phyloP scores from a whole-genome alignment of 2,113 vertebrate genomes.

The Anarrhichthys ocellatus region DNA sequence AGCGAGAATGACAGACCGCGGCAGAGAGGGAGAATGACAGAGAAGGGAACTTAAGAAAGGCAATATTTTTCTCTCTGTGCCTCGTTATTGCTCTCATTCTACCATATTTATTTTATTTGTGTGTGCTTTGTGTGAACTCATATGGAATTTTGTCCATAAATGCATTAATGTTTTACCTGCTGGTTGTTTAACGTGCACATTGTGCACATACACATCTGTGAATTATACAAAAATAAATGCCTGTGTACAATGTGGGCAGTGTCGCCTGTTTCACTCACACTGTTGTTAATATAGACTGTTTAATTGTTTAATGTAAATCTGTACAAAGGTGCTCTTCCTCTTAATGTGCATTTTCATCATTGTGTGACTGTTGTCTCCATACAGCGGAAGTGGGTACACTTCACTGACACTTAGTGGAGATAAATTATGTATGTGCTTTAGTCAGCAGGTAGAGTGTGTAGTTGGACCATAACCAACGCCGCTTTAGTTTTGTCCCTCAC shows the following conservation, averaged over 20 bases:
- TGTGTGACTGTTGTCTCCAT: slow-evolving; percentile 44
- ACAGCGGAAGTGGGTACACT: slow-evolving; percentile 50
- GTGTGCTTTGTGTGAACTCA: not conserved
- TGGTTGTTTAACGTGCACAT: slow-evolving; percentile 9
- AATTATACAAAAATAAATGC: not conserved
- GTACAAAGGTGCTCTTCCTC: slow-evolving; percentile 4
- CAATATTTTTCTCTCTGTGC: not conserved
- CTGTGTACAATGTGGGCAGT: not conserved
- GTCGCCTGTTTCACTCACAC: not conserved
- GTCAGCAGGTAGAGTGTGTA: slow-evolving; percentile 61
- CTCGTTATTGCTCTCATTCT: not conserved
- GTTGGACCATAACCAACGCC: slow-evolving; percentile 40
- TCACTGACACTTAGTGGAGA: slow-evolving; percentile 53
- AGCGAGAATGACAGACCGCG: slow-evolving; percentile 44
- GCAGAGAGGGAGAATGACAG: slow-evolving; percentile 26
- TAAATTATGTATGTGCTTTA: slow-evolving; percentile 65
- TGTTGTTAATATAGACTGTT: not conserved
- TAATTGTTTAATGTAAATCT: slow-evolving; percentile 12
- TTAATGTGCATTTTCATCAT: slow-evolving; percentile 36
- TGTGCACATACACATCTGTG: slow-evolving; percentile 1
- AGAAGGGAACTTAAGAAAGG: slow-evolving; percentile 39
- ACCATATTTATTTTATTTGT: slow-evolving; percentile 9
- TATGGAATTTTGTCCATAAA: not conserved
- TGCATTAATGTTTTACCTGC: not conserved
- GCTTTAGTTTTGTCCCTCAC: slow-evolving; percentile 33